A percentile compares a stretch with the other conserved stretches of the same genome.
Conservation (phyloP, 2,113 vertebrate species). For the Solenodon paradoxus region DNA sequence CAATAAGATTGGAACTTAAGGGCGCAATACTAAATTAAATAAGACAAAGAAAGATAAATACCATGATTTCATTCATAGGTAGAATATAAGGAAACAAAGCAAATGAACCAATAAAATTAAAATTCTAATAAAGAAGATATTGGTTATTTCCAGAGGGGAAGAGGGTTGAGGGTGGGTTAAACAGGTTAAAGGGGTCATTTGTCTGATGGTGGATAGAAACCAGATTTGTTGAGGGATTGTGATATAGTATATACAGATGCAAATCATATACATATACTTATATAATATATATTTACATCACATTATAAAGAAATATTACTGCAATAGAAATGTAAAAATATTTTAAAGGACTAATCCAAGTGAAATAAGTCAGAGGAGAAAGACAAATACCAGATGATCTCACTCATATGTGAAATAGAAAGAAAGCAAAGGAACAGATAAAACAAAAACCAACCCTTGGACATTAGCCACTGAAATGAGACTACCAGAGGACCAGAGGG, state of each 20-base stretch:
- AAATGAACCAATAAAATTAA: neutral
- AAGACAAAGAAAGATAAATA: neutral
- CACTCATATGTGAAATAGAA: too few relatives aligned
- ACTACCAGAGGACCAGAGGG: too few relatives aligned
- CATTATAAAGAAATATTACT: too few relatives aligned
- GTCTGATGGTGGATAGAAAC: neutral
- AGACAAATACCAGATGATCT: too few relatives aligned
- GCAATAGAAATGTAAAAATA: too few relatives aligned
- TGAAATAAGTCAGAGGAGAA: too few relatives aligned
- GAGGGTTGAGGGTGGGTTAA: neutral
- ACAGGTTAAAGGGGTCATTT: neutral
- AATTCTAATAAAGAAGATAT: neutral
- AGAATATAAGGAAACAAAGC: neutral
- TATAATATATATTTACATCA: neutral
- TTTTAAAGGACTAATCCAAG: too few relatives aligned
- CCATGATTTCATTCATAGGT: neutral
- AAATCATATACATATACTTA: neutral
- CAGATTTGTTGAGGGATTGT: neutral
- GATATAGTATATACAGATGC: neutral
- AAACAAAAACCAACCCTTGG: too few relatives aligned
- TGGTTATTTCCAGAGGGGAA: neutral
- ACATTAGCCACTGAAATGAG: too few relatives aligned
- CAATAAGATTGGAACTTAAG: neutral
- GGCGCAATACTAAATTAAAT: neutral
- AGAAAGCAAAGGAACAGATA: too few relatives aligned